Conservation (phyloP, 2,797 vertebrate genomes). For the Pipistrellus kuhlii region DNA sequence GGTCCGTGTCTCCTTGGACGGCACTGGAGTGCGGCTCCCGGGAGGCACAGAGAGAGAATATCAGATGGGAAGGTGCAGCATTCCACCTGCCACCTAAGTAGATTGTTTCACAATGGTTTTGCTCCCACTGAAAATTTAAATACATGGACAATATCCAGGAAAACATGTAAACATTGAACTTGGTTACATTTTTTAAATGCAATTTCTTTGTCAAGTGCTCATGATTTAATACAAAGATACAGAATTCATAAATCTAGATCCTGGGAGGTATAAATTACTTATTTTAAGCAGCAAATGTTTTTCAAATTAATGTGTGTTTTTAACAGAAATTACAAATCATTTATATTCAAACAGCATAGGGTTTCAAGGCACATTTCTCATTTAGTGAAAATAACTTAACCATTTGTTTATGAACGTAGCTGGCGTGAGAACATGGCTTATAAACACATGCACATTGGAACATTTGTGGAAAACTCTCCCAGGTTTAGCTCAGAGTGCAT, state of each 20-base stretch:
- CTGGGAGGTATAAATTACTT: neutral
- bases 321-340: conserved; percentile 26
- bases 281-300: conserved; percentile 28
- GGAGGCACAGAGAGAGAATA: neutral
- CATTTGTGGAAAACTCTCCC: neutral
- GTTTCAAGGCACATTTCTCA: neutral
- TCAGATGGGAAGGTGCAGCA: neutral
- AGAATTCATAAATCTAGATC: conserved; percentile 1
- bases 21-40: neutral
- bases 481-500: neutral
- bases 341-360: neutral
- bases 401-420: neutral
- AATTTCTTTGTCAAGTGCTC: neutral
- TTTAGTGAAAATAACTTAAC: conserved; percentile 21
- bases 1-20: neutral
- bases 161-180: neutral
- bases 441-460: neutral
- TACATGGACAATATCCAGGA: neutral
- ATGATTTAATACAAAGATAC: neutral
- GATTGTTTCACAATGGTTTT: neutral
- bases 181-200: neutral
- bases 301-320: conserved; percentile 9
- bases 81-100: neutral
- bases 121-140: conserved; percentile 36
- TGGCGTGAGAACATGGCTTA: neutral